Percentiles rank a stretch among this genome's conserved stretches.
Evolutionary conservation across 2,888 invertebrate species (phyloP).

Genomic region (Drosophila atroscutellata): DNA sequence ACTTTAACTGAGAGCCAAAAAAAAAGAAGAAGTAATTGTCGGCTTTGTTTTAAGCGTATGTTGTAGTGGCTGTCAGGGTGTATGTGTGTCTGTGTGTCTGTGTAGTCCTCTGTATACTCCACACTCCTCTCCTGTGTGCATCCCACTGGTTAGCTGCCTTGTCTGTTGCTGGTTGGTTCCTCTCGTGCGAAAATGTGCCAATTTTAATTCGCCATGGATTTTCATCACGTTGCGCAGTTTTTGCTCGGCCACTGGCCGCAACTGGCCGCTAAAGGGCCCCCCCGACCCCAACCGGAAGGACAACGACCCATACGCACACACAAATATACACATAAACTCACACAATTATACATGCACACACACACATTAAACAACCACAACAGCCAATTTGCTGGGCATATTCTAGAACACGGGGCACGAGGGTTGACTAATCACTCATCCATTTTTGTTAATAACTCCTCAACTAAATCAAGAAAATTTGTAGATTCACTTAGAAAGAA

Average conservation of each 20-base stretch:
- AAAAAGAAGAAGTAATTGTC: conserved; percentile 28
- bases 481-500: too few relatives aligned
- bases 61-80: background rate
- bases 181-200: conserved; percentile 61
- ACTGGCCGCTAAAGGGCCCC: conserved; percentile 30
- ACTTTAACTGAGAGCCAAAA: conserved; percentile 13
- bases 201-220: conserved; percentile 60
- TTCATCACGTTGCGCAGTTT: conserved; percentile 53
- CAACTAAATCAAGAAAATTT: background rate
- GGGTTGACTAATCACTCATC: conserved; percentile 5
- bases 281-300: conserved; percentile 30
- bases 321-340: background rate
- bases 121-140: background rate
- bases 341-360: conserved; percentile 6
- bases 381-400: conserved; percentile 56
- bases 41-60: conserved; percentile 30
- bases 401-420: conserved; percentile 16
- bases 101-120: too few relatives aligned
- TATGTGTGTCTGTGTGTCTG: background rate
- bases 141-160: background rate
- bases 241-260: conserved; percentile 46
- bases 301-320: conserved; percentile 46
- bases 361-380: conserved; percentile 49
- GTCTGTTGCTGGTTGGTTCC: background rate
- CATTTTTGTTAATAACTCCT: background rate